These are phyloP conservation scores for Dasyprocta punctata DNA, from an alignment of 2,113 vertebrate species.

Conservation along the genomic window DNA sequence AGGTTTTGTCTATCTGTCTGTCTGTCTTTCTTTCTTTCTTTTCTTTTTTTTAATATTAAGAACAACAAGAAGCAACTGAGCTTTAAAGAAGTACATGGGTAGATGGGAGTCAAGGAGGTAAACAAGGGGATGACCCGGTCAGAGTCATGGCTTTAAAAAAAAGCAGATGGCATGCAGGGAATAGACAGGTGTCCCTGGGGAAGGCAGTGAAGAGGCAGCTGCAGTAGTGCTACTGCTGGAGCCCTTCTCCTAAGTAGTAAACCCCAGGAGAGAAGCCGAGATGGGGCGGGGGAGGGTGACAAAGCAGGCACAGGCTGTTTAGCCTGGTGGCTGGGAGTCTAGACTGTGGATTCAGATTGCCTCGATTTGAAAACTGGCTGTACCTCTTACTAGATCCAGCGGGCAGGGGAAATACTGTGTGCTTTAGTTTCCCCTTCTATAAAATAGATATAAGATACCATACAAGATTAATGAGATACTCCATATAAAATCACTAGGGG, in stretches of 20 bases:
- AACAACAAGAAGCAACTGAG: not conserved
- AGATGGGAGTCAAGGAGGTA: rapidly evolving
- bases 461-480: not conserved
- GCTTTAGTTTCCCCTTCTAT: not conserved
- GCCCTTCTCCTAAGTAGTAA: not conserved
- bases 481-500: not conserved
- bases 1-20: not conserved
- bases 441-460: not conserved
- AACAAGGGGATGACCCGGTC: not conserved
- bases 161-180: not conserved
- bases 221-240: not conserved
- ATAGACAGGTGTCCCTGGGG: not conserved
- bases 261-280: too few relatives aligned
- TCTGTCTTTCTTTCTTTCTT: not conserved
- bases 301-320: not conserved
- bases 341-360: not conserved
- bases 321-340: not conserved
- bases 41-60: not conserved
- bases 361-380: not conserved
- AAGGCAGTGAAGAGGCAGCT: not conserved
- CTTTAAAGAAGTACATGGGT: not conserved
- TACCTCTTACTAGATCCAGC: not conserved
- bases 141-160: not conserved
- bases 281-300: not conserved
- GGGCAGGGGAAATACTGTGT: not conserved